Base-by-base conservation (phyloP, 1,140 invertebrate species). In the Steinernema feltiae region DNA sequence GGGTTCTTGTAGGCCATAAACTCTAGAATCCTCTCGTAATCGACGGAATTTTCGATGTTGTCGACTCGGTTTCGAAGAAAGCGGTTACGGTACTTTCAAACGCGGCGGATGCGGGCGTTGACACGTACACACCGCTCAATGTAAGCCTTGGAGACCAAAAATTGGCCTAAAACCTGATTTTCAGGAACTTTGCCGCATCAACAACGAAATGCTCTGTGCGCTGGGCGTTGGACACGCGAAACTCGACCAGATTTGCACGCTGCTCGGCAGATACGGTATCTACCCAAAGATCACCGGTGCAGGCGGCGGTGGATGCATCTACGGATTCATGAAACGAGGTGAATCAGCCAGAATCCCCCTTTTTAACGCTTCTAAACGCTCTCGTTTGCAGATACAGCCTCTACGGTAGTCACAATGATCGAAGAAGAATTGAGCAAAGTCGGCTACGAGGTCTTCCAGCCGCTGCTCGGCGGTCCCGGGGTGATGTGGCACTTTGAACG, bases 241-340 rank as follows among this genome's bases (percentile, higher is more conserved):
- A 24, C 88, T 99, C 30, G 93, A 98, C 82, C 87, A 90, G 29
- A 92, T 97, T 76, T 91, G 92, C 48, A 85, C 87, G 0, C 90
- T 92, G 73, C 91, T 94, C 0, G 88, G 21, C 27, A 69, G 35
- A n/a, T 87, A 90, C 82, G 90, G 89, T 0, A 90, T 96, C 48
- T 89, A 90, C 74, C 92, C 91, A 1, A 98, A 98, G 87, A 88
- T 97, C 24, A 97, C 95, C 1, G 95, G 94, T 1, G 94, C 94
- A 29, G 94, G 94, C 24, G 94, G 94, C 29, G 95, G 95, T 48
- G 95, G 95, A 70, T 94, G 91, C 88, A 92, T 91, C 1, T 88
- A 90, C 76, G 87, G 89, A 15, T 82, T 90, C 2, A 75, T 91
- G 32, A 84, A 82, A 71, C 87, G 70, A 85, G 84, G 86, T 87